These are phyloP conservation scores for Larimichthys crocea DNA, from an alignment of 2,113 vertebrate genomes.

Conservation along the genomic window DNA sequence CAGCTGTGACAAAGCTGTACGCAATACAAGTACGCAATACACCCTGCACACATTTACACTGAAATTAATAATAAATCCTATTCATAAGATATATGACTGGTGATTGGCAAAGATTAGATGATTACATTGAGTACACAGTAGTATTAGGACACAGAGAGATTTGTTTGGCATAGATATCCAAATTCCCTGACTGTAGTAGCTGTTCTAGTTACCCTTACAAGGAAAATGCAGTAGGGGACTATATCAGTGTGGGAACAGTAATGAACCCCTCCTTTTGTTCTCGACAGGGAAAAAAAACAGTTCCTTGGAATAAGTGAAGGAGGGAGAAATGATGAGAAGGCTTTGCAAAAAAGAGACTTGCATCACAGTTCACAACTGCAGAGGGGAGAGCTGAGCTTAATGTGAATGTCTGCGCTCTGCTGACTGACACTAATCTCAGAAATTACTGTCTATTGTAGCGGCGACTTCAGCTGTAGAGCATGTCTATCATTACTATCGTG, in stretches of 20 bases:
- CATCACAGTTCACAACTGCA: neutral
- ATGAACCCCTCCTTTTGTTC: no score
- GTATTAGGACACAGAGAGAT: neutral
- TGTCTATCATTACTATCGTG: constrained; percentile 35
- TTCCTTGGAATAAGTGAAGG: constrained; percentile 10
- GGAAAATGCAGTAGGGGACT: no score
- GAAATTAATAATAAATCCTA: neutral
- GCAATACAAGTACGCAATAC: neutral
- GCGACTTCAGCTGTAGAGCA: neutral
- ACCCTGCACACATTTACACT: neutral
- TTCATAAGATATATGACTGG: no score
- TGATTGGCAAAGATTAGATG: no score
- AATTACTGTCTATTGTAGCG: no score
- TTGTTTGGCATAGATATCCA: neutral
- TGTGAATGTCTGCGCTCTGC: neutral
- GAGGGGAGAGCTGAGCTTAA: neutral
- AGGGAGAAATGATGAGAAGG: neutral
- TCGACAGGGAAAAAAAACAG: neutral
- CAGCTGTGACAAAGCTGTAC: no score
- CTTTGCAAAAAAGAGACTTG: neutral
- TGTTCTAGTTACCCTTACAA: no score
- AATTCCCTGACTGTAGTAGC: neutral
- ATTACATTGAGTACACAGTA: neutral
- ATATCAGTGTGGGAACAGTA: no score
- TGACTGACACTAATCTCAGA: neutral